Evolutionary conservation across 2,888 invertebrate genomes (phyloP), one percentile per base, ranked within the genome.

Genomic region (Microctonus aethiopoides): DNA sequence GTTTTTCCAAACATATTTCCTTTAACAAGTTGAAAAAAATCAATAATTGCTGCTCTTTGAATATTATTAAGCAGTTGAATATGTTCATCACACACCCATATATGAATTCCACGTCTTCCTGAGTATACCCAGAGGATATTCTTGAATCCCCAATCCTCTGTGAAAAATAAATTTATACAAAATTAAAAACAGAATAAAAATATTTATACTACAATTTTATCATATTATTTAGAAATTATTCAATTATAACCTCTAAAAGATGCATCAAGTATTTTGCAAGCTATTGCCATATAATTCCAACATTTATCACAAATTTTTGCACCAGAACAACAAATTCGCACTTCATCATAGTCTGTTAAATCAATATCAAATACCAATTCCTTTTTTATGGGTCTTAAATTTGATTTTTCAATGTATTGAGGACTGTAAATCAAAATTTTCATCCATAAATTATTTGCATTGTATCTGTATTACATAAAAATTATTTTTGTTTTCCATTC

Each of bases 301-400:
- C 99, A 99, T 86, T 95, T 96, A 0, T 86, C 86, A 87, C 99
- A 99, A 10, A 99, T 94, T 81, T 92, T 93, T 1, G 96, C 94
- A 63, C 95, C 97, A 67, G 91, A 90, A 82, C 96, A 99, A 84
- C 99, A 99, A 36, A 91, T 94, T 83, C 99, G 89, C 0, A 99
- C 93, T 83, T 97, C 96, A 89, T 99, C 99, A 86, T 99, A 99
- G 87, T 99, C 99, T 39, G 98, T 98, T 90, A 99, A 94, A 90
- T 99, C 99, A 80, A 99, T 99, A 90, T 99, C 99, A 88, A 99
- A 97, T 0, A 99, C 97, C 11, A 99, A 88, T 88, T 99, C 99
- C 83, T 95, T 94, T 79, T 95, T 91, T 20, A 91, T 57, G 0
- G 85, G 79, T 26, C 26, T 22, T 2, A 26, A n/a, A 3, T 24